phyloP scores from a whole-genome alignment of 2,113 vertebrate genomes.

The Ramphastos sulfuratus region DNA sequence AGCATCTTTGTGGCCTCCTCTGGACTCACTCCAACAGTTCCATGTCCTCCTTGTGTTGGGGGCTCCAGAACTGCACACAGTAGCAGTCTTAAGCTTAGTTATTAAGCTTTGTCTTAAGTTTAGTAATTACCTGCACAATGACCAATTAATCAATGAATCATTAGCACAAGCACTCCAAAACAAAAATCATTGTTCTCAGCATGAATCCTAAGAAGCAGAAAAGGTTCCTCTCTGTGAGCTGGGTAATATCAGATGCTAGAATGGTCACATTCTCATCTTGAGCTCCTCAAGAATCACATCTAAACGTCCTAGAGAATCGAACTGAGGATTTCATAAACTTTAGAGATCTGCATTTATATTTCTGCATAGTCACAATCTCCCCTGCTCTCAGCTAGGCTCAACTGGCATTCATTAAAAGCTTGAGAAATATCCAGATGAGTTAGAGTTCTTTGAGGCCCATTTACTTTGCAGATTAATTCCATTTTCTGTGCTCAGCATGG shows the following conservation, averaged over 20 bases:
- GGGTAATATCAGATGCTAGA: not conserved
- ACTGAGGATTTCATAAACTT: not conserved
- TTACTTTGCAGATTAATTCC: slow-evolving; percentile 40
- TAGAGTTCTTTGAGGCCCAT: not conserved
- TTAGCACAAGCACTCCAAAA: not conserved
- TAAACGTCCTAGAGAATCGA: not conserved
- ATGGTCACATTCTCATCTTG: not conserved
- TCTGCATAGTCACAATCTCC: not conserved
- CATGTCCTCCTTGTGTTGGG: too few relatives aligned
- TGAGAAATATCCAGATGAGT: slow-evolving; percentile 22
- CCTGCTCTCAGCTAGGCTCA: not conserved
- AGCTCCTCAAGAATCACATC: not conserved
- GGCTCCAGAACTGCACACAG: too few relatives aligned
- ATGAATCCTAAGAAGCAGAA: not conserved
- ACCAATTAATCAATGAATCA: not conserved
- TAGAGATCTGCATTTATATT: not conserved
- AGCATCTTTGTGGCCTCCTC: too few relatives aligned
- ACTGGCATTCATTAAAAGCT: not conserved
- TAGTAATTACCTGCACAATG: not conserved
- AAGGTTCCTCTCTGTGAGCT: too few relatives aligned
- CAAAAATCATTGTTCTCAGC: not conserved
- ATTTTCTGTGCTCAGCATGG: slow-evolving; percentile 59
- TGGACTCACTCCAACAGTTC: too few relatives aligned
- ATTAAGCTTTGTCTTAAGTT: not conserved
- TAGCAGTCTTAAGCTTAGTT: too few relatives aligned